These are phyloP conservation scores for Tipula confusa DNA, from an alignment of 2,888 invertebrate species.

Conservation along the genomic window DNA sequence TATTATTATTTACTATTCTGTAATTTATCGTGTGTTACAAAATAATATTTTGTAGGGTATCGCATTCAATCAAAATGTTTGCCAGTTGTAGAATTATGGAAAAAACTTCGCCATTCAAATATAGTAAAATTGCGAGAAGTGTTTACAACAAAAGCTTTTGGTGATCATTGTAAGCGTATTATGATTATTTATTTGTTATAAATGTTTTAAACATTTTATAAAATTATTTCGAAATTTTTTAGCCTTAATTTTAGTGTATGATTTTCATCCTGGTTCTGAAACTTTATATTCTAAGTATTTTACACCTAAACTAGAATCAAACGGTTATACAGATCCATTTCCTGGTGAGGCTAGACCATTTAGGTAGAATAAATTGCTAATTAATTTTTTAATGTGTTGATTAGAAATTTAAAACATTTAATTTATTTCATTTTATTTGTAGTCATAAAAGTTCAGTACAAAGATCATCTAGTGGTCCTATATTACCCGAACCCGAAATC, in stretches of 20 bases:
- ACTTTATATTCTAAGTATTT: constrained; percentile 85
- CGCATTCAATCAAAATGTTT: constrained; percentile 68
- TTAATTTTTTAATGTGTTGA: not conserved
- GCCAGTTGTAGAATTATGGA: constrained; percentile 87
- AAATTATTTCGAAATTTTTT: constrained; percentile 33
- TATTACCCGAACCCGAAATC: constrained; percentile 84
- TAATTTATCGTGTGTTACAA: constrained; percentile 33
- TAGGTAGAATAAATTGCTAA: constrained; percentile 42
- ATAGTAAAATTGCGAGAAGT: constrained; percentile 87
- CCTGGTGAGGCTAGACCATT: constrained; percentile 66
- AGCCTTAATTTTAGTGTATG: constrained; percentile 93
- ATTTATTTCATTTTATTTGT: constrained; percentile 31
- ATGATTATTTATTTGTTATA: not conserved
- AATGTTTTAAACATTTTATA: not conserved
- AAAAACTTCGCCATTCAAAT: constrained; percentile 91
- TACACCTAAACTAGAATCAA: constrained; percentile 56
- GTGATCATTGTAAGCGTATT: constrained; percentile 79
- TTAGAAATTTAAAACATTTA: not conserved
- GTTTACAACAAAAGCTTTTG: constrained; percentile 93
- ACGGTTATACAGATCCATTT: constrained; percentile 73
- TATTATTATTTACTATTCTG: constrained; percentile 33
- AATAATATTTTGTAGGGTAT: constrained; percentile 57
- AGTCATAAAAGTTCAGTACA: constrained; percentile 51
- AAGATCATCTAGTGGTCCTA: constrained; percentile 59
- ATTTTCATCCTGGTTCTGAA: constrained; percentile 87